phyloP scores from a whole-genome alignment of 2,797 vertebrate species.

The Pipistrellus kuhlii region DNA sequence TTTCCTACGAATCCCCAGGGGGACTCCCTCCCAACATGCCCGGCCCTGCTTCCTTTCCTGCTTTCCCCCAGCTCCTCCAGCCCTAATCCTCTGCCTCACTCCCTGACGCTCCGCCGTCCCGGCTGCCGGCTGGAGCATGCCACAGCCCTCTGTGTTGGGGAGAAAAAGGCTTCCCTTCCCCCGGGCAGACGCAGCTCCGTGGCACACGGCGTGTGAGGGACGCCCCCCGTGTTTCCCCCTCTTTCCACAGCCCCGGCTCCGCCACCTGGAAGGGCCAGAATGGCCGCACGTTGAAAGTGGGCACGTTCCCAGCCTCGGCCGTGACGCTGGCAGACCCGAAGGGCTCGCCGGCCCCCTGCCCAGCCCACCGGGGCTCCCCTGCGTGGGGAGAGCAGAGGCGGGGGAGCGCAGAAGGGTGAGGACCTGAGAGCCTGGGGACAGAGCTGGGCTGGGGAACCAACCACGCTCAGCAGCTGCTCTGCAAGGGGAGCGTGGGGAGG shows the following conservation, averaged over 20 bases:
- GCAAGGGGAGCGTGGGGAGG: background rate
- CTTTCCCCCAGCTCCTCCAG: background rate
- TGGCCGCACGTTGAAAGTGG: conserved; percentile 89
- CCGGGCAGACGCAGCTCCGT: background rate
- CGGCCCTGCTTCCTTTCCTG: background rate
- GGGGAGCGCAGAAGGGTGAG: conserved; percentile 88
- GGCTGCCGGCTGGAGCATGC: background rate
- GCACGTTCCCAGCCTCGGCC: conserved; percentile 89
- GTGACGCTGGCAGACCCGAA: conserved; percentile 29
- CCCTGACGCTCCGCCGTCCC: background rate
- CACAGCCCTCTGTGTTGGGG: conserved; percentile 17
- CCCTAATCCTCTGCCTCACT: background rate
- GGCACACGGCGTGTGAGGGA: background rate
- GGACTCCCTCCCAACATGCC: background rate
- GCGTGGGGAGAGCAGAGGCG: conserved; percentile 76
- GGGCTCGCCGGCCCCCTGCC: conserved; percentile 1
- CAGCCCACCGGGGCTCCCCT: conserved; percentile 47
- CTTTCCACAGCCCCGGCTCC: conserved; percentile 88
- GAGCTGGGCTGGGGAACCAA: background rate
- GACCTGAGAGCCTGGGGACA: background rate
- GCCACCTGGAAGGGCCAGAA: conserved; percentile 94
- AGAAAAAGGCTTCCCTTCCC: conserved; percentile 40
- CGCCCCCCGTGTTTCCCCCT: background rate
- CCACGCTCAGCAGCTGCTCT: background rate
- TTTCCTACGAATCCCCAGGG: background rate